phyloP scores from a whole-genome alignment of 2,797 vertebrate species.

The Oreochromis mossambicus region DNA sequence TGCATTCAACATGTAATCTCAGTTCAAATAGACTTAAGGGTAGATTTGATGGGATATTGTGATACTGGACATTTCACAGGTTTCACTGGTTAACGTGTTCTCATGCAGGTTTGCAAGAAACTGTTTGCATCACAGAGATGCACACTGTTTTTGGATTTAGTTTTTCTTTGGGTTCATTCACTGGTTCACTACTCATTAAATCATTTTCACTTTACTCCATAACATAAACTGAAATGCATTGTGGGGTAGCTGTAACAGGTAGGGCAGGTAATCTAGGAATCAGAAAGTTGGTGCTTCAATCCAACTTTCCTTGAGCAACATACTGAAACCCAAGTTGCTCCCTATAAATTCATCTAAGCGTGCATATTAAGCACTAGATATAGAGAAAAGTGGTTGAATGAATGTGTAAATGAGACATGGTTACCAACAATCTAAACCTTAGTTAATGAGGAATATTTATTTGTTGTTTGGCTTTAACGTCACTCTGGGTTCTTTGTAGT shows the following conservation, averaged over 20 bases:
- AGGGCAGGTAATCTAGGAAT: neutral
- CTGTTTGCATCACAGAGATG: neutral
- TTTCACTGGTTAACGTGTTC: neutral
- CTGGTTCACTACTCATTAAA: neutral
- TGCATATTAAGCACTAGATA: accelerated
- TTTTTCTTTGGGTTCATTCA: neutral
- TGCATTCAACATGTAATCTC: neutral
- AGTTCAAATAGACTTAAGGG: neutral
- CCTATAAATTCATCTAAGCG: neutral
- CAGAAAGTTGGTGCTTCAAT: neutral
- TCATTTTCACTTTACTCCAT: neutral
- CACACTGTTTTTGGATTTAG: neutral
- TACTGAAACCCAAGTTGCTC: neutral
- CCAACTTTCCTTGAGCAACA: neutral
- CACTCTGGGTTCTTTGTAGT: neutral
- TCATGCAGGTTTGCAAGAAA: neutral
- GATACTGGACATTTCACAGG: neutral
- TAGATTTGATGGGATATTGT: neutral
- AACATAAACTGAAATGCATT: neutral
- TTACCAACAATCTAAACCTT: neutral
- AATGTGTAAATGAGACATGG: neutral
- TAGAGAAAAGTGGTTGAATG: neutral
- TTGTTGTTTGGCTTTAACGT: neutral
- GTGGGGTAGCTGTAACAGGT: neutral
- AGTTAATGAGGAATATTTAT: neutral